phyloP scores from a whole-genome alignment of 2,888 invertebrate genomes.

The Euzetes globulus region DNA sequence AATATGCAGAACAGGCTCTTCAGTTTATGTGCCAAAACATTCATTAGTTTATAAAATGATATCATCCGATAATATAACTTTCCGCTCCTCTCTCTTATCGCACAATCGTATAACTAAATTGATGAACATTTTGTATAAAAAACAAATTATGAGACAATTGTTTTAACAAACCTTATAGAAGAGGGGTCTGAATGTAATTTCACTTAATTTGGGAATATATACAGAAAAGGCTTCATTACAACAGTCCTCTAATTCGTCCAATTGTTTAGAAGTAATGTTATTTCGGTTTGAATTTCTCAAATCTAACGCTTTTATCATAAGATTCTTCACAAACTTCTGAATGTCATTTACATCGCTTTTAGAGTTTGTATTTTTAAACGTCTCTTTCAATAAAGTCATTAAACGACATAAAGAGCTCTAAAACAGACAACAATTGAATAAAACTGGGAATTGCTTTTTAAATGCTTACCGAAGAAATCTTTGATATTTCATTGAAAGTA shows the following conservation, averaged over 20 bases:
- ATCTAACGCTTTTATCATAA: conserved; percentile 59
- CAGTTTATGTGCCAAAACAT: conserved; percentile 61
- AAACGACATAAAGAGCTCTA: conserved; percentile 46
- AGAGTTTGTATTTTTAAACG: conserved; percentile 56
- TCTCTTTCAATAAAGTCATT: conserved; percentile 67
- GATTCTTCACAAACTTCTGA: conserved; percentile 61
- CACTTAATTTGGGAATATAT: conserved; percentile 77
- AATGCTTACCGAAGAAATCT: not conserved
- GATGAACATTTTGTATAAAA: conserved; percentile 51
- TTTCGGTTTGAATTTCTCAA: conserved; percentile 40
- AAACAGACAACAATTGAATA: not conserved
- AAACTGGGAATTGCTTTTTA: not conserved
- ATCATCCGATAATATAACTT: conserved; percentile 35
- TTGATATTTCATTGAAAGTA: conserved; percentile 34
- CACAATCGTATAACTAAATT: conserved; percentile 68
- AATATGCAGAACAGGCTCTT: conserved; percentile 84
- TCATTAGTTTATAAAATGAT: conserved; percentile 38
- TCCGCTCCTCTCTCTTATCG: conserved; percentile 55
- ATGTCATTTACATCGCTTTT: conserved; percentile 59
- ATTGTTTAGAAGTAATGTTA: not conserved
- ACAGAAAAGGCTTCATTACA: conserved; percentile 66
- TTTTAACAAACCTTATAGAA: conserved; percentile 56
- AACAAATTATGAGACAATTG: not conserved
- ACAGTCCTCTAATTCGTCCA: conserved; percentile 49
- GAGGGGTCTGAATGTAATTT: conserved; percentile 77